Percentiles rank a stretch among this genome's conserved stretches.
Evolutionary conservation across 2,888 invertebrate species (phyloP).

Genomic region (Anorthoa munda): DNA sequence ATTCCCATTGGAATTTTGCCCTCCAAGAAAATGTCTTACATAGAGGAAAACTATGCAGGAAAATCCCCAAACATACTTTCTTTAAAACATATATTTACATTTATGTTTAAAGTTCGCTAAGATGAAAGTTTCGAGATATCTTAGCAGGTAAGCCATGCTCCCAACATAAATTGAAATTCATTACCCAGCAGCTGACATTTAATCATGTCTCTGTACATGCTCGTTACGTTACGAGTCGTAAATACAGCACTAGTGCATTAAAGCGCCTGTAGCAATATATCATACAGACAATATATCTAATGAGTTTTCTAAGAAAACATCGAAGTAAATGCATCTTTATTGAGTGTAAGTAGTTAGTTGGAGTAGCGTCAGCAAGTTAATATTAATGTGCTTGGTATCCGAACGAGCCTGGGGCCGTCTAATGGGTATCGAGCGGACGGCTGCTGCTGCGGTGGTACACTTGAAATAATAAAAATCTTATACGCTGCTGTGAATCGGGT

Average conservation of each 20-base stretch:
- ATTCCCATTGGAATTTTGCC: slow-evolving; percentile 31
- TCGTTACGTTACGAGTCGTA: slow-evolving; percentile 27
- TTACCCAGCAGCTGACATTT: slow-evolving; percentile 46
- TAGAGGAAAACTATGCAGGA: slow-evolving; percentile 29
- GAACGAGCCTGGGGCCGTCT: slow-evolving; percentile 27
- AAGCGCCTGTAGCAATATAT: slow-evolving; percentile 33
- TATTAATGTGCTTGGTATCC: slow-evolving; percentile 66
- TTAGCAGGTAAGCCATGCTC: slow-evolving; percentile 14
- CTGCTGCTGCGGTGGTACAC: slow-evolving; percentile 11
- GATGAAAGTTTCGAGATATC: slow-evolving; percentile 18
- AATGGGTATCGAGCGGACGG: slow-evolving; percentile 37
- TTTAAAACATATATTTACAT: slow-evolving; percentile 38
- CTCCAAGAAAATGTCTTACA: slow-evolving; percentile 10
- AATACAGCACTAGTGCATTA: slow-evolving; percentile 52
- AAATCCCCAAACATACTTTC: slow-evolving; percentile 8
- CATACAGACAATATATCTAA: slow-evolving; percentile 50
- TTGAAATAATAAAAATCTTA: slow-evolving; percentile 52
- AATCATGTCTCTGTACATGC: slow-evolving; percentile 45
- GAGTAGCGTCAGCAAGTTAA: slow-evolving; percentile 62
- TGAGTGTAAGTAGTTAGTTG: slow-evolving; percentile 49
- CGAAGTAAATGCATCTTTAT: slow-evolving; percentile 57
- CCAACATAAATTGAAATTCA: slow-evolving; percentile 54
- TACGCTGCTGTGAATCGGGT: slow-evolving; percentile 15
- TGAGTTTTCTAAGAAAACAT: slow-evolving; percentile 56
- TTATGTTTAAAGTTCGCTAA: slow-evolving; percentile 22